Conservation (phyloP, 2,888 invertebrate genomes). For the Athripsodes cinereus region DNA sequence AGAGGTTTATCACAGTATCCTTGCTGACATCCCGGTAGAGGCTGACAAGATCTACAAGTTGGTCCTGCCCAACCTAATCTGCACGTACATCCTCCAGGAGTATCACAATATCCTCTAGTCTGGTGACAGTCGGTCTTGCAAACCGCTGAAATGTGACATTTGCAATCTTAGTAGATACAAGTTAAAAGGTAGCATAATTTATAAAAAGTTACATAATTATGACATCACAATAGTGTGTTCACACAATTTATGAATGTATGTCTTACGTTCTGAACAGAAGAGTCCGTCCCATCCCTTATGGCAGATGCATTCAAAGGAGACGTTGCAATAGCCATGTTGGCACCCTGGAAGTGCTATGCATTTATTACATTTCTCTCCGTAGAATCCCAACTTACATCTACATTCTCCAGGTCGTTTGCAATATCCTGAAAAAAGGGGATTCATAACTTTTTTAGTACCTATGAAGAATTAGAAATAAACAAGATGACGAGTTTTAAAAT, state of each 20-base stretch:
- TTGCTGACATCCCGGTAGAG: conserved; percentile 84
- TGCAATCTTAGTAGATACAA: too few relatives aligned
- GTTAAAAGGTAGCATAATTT: neutral
- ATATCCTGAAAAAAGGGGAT: too few relatives aligned
- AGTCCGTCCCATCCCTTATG: conserved; percentile 82
- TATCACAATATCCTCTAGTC: conserved; percentile 79
- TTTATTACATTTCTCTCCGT: conserved; percentile 77
- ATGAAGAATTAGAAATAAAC: too few relatives aligned
- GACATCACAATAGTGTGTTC: neutral
- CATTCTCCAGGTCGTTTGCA: conserved; percentile 87
- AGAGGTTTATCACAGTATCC: conserved; percentile 86
- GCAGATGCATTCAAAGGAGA: conserved; percentile 82
- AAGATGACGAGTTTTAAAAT: too few relatives aligned
- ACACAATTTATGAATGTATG: neutral
- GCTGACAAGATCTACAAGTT: conserved; percentile 79
- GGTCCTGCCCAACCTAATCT: conserved; percentile 86
- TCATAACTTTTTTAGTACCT: too few relatives aligned
- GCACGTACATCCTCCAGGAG: conserved; percentile 85
- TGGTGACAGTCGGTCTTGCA: conserved; percentile 82
- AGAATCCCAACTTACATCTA: conserved; percentile 81
- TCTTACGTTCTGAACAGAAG: conserved; percentile 82
- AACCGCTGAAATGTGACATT: conserved; percentile 60
- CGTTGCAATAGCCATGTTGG: conserved; percentile 79
- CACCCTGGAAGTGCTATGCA: conserved; percentile 84
- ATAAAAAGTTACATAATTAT: neutral